These are phyloP conservation scores for Puffinus mauretanicus DNA, from an alignment of 2,113 vertebrate genomes.

Conservation along the genomic window DNA sequence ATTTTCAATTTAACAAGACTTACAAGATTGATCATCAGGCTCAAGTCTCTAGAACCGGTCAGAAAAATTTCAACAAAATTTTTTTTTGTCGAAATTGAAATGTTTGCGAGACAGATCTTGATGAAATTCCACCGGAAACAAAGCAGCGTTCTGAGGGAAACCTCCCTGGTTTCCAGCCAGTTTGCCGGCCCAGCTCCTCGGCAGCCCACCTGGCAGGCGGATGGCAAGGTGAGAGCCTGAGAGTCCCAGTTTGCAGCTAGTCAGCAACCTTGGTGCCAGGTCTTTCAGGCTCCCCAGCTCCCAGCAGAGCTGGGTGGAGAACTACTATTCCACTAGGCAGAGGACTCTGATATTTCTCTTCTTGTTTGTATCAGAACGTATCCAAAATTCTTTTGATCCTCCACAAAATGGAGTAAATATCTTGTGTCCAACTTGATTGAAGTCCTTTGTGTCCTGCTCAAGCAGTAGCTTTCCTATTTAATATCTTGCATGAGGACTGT, in stretches of 20 bases:
- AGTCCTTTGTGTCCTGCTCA: background rate
- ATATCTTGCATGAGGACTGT: background rate
- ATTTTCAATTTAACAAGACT: slow-evolving; percentile 58
- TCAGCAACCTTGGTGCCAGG: slow-evolving; percentile 49
- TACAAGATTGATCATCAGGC: slow-evolving; percentile 63
- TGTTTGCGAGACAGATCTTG: slow-evolving; percentile 65
- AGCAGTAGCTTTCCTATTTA: background rate
- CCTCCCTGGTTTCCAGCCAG: slow-evolving; percentile 68
- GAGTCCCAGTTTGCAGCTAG: slow-evolving; percentile 53
- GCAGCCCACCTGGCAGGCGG: slow-evolving; percentile 62
- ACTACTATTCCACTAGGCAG: background rate
- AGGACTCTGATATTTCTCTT: background rate
- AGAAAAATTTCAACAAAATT: slow-evolving; percentile 65
- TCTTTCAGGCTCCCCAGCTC: slow-evolving; percentile 62
- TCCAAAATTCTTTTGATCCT: background rate
- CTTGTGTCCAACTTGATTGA: background rate
- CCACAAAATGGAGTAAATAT: background rate
- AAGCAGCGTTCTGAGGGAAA: slow-evolving; percentile 69
- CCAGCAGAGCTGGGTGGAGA: slow-evolving; percentile 14
- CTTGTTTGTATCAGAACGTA: background rate
- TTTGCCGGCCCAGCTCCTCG: slow-evolving; percentile 68
- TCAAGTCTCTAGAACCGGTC: slow-evolving; percentile 62
- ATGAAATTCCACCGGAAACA: slow-evolving; percentile 68
- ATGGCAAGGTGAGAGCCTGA: slow-evolving; percentile 69
- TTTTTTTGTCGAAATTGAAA: slow-evolving; percentile 68